Base-by-base conservation (phyloP, 2,888 invertebrate genomes). In the Ommatoiulus sabulosus region DNA sequence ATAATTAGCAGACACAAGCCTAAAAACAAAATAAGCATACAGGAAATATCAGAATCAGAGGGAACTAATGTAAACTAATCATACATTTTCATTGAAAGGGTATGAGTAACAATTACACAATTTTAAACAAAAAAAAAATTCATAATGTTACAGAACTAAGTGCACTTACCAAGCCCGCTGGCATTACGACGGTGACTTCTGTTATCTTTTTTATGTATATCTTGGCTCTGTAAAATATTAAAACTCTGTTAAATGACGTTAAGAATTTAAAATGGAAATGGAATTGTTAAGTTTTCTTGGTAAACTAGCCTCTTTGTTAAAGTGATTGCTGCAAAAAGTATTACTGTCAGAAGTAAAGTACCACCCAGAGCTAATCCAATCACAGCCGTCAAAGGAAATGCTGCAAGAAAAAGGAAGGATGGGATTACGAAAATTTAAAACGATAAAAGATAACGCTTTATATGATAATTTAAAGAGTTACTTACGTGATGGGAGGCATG, bases 141-240 rank as follows among this genome's bases (percentile, higher is more conserved):
- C 15, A 43, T n/a, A n/a, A n/a, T 44, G 17, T n/a, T 35, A 35
- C 48, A 20, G 15, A 46, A 87, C 17, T 44, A 46, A 43, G 6
- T 35, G 6, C 15, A 87, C 87, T 48, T 46, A 93, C 94, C 89
- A 96, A 92, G 4, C 95, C 95, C 87, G 94, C 94, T 43, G 96
- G 96, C 90, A 96, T 92, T 90, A 95, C 95, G 17, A 95, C 94
- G 91, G 95, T 94, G 44, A 96, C 95, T 90, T 95, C 94, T 91
- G 94, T 94, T 95, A 95, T 95, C 90, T 93, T 94, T 91, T 94
- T 94, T 91, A 94, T 95, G 90, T 94, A 94, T 89, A 93, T 93
- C 92, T 95, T 95, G 44, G 94, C 91, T 91, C 95, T 95, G 90
- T 92, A 93, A 92, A 89, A 89, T 87, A 87, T 86, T 35, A 89